These are phyloP conservation scores for Enteromius mattozi DNA, from an alignment of 2,797 vertebrate genomes.

Conservation along the genomic window DNA sequence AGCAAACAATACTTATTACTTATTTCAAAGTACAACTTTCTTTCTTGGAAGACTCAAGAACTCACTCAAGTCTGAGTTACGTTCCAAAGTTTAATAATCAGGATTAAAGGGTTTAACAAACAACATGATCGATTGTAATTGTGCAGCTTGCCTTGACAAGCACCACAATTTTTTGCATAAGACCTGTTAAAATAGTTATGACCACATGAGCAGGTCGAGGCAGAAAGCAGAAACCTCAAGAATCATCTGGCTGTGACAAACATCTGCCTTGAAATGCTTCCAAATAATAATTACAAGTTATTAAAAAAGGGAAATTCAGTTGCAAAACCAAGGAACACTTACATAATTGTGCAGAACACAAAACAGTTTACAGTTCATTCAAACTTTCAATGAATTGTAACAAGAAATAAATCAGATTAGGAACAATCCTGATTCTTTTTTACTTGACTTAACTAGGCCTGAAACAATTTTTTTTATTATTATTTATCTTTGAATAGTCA, in stretches of 20 bases:
- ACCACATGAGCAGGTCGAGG: slow-evolving; percentile 11
- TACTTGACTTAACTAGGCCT: no score
- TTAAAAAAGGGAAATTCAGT: not conserved
- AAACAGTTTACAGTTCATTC: not conserved
- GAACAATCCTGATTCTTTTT: not conserved
- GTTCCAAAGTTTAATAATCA: not conserved
- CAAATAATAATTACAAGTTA: slow-evolving; percentile 5
- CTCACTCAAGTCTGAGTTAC: not conserved
- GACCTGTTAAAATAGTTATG: not conserved
- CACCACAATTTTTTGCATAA: not conserved
- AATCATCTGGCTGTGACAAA: not conserved
- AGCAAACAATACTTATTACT: no score
- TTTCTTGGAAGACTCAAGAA: not conserved
- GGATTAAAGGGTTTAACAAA: slow-evolving; percentile 2
- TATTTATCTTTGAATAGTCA: no score
- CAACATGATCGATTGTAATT: not conserved
- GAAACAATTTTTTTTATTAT: no score
- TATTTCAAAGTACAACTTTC: no score
- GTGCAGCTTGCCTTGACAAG: slow-evolving; percentile 5
- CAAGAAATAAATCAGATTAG: not conserved
- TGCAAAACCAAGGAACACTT: not conserved
- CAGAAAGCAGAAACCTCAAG: slow-evolving; percentile 2
- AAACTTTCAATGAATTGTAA: not conserved
- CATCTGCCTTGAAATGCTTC: not conserved
- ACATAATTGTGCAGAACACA: not conserved